phyloP scores from a whole-genome alignment of 2,113 vertebrate genomes.

The Cebus imitator region DNA sequence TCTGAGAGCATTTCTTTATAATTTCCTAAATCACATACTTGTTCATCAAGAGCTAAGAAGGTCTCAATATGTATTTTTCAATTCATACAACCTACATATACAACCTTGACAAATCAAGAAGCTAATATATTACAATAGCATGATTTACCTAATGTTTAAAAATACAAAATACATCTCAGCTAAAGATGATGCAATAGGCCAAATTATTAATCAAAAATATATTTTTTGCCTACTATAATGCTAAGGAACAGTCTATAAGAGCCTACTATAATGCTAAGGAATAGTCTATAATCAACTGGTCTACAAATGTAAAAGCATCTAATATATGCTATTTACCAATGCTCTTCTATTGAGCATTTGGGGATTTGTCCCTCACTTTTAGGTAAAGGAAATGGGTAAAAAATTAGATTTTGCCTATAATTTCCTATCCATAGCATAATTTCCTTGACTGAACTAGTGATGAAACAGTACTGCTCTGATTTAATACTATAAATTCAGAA shows the following conservation, averaged over 20 bases:
- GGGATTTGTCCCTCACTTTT: not conserved
- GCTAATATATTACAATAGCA: not conserved
- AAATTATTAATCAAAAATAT: not conserved
- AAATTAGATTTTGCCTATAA: not conserved
- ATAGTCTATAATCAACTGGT: not conserved
- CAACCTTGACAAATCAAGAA: not conserved
- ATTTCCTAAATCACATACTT: not conserved
- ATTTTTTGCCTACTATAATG: not conserved
- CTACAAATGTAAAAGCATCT: not conserved
- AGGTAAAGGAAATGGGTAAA: slow-evolving; percentile 49
- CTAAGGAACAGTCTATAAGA: not conserved
- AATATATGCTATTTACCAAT: not conserved
- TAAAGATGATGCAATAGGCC: not conserved
- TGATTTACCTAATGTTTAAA: slow-evolving; percentile 34
- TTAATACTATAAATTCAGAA: slow-evolving; percentile 81
- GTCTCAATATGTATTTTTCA: not conserved
- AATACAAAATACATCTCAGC: not conserved
- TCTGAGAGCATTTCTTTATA: not conserved
- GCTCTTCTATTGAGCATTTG: not conserved
- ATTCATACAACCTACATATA: not conserved
- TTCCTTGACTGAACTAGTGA: slow-evolving; percentile 50
- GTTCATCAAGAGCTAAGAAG: not conserved
- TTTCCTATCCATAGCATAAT: slow-evolving; percentile 27
- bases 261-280: not conserved
- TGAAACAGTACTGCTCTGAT: slow-evolving; percentile 56